phyloP scores from a whole-genome alignment of 2,113 vertebrate species.

The Cyprinodon brontotheroides region DNA sequence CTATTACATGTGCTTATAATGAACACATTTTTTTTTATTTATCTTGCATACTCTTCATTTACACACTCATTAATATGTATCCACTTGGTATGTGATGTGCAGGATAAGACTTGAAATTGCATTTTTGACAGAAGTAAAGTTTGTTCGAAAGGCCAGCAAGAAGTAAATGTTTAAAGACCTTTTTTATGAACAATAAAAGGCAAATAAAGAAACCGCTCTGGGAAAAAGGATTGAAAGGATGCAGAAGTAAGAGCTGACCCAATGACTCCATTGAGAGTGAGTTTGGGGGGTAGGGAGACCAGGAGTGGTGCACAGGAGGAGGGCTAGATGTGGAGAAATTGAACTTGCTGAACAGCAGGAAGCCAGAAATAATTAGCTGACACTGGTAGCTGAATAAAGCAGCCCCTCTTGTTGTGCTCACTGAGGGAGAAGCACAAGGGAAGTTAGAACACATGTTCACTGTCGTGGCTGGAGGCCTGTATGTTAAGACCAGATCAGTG shows the following conservation, averaged over 20 bases:
- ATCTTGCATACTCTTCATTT: conserved; percentile 7
- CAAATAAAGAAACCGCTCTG: conserved; percentile 23
- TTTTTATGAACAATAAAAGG: conserved; percentile 40
- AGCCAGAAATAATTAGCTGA: conserved; percentile 71
- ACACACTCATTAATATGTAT: background rate
- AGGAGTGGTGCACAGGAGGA: conserved; percentile 35
- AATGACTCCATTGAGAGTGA: conserved; percentile 59
- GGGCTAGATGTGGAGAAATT: conserved; percentile 23
- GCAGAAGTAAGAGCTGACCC: conserved; percentile 1
- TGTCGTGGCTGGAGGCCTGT: conserved; percentile 27
- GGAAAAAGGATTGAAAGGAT: conserved; percentile 26
- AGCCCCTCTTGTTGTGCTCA: conserved; percentile 13
- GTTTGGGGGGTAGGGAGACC: conserved; percentile 32
- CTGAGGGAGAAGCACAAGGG: conserved; percentile 48
- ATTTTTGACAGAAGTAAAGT: conserved; percentile 49
- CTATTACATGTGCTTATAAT: conserved; percentile 16
- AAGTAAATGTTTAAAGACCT: conserved; percentile 53
- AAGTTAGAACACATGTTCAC: conserved; percentile 69
- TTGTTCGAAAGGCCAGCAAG: conserved; percentile 49
- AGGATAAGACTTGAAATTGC: conserved; percentile 39
- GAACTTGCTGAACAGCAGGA: conserved; percentile 55
- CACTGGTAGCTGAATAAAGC: conserved; percentile 58
- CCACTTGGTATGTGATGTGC: background rate
- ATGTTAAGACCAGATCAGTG: conserved; percentile 21
- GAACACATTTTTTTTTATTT: background rate